Evolutionary conservation across 1,140 invertebrate species (phyloP).

Genomic region (Stegodyphus mimosarum): DNA sequence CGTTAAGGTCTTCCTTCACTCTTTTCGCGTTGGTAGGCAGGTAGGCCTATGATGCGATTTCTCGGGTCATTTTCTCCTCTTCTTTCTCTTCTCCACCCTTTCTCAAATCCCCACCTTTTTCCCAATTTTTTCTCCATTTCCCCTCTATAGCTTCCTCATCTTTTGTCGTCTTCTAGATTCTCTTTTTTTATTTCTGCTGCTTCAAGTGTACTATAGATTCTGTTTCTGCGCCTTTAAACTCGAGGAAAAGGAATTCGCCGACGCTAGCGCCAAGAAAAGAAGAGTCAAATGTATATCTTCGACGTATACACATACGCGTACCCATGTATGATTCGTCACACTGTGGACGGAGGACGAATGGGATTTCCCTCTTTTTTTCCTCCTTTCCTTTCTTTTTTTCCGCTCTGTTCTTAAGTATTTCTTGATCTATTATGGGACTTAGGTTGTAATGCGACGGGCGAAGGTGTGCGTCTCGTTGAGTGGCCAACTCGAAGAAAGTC

Average conservation of each 20-base stretch:
- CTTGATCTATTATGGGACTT: conserved; percentile 10
- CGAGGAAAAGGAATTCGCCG: conserved; percentile 7
- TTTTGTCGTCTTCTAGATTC: conserved; percentile 44
- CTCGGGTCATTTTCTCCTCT: conserved; percentile 54
- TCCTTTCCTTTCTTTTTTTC: background rate
- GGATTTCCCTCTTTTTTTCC: background rate
- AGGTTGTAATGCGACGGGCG: background rate
- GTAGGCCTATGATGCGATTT: conserved; percentile 57
- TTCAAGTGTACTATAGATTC: conserved; percentile 28
- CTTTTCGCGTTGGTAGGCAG: conserved; percentile 17
- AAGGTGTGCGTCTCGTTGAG: background rate
- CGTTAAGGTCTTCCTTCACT: background rate
- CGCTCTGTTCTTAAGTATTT: conserved; percentile 7
- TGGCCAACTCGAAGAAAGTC: conserved; percentile 13
- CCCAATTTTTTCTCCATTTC: conserved; percentile 26
- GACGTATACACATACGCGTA: conserved; percentile 19
- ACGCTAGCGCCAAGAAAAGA: conserved; percentile 13
- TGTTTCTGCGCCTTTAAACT: conserved; percentile 54
- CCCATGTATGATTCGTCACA: conserved; percentile 22
- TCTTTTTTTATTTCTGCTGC: background rate
- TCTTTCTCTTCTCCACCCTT: conserved; percentile 20
- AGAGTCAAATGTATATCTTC: conserved; percentile 28
- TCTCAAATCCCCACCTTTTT: conserved; percentile 42
- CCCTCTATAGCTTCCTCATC: conserved; percentile 45
- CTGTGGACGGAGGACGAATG: background rate